Percentiles rank a stretch among this genome's conserved stretches.
phyloP scores from a whole-genome alignment of 2,888 invertebrate species.

The Diadromus collaris region DNA sequence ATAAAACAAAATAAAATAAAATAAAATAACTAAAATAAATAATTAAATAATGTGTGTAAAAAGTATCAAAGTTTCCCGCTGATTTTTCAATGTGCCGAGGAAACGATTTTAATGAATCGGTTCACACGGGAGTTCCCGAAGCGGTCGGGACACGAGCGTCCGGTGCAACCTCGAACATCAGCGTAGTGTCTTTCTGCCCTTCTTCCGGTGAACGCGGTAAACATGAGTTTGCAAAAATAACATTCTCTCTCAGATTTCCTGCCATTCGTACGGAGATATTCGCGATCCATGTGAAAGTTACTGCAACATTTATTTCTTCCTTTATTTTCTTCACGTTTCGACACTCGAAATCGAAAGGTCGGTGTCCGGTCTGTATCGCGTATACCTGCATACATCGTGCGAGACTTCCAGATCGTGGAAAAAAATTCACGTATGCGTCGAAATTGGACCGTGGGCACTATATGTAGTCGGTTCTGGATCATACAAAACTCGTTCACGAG shows the following conservation, averaged over 20 bases:
- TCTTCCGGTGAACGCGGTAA: neutral
- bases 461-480: constrained; percentile 16
- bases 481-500: constrained; percentile 6
- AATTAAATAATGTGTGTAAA: neutral
- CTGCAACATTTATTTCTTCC: constrained; percentile 8
- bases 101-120: constrained; percentile 33
- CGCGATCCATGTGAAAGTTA: constrained; percentile 36
- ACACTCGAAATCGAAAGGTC: constrained; percentile 45
- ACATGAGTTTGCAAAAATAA: constrained; percentile 27
- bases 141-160: constrained; percentile 34
- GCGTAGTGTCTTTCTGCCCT: constrained; percentile 10
- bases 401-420: constrained; percentile 2
- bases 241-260: constrained; percentile 42
- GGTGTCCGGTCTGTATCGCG: constrained; percentile 10
- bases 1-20: too few species aligned
- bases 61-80: neutral
- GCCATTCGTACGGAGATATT: constrained; percentile 31
- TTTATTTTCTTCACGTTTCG: constrained; percentile 6
- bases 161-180: constrained; percentile 31
- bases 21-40: neutral
- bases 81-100: constrained; percentile 32
- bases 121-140: constrained; percentile 34
- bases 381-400: neutral
- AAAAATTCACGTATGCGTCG: constrained; percentile 29
- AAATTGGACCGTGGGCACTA: constrained; percentile 38